phyloP scores from a whole-genome alignment of 2,113 vertebrate genomes.

The Physeter macrocephalus region DNA sequence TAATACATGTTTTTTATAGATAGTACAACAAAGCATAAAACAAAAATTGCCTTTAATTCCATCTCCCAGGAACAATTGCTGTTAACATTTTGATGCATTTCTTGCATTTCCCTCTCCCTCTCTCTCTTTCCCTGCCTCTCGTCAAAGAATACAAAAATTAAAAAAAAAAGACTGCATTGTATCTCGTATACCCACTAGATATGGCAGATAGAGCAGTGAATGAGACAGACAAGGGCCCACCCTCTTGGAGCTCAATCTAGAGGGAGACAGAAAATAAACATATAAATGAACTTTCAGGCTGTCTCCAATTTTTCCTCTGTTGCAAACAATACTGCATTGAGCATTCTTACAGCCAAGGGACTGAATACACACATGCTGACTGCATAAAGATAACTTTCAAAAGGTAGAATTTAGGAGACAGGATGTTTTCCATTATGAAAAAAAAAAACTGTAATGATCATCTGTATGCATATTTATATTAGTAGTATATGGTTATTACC shows the following conservation, averaged over 20 bases:
- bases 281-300: neutral
- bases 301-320: neutral
- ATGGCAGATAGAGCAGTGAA: too few relatives aligned
- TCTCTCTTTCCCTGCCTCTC: neutral
- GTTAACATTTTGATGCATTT: neutral
- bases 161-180: neutral
- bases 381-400: neutral
- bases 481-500: fast-evolving
- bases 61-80: neutral
- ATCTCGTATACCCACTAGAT: neutral
- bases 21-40: neutral
- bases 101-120: neutral
- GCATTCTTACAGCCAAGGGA: neutral
- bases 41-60: neutral
- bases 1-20: neutral
- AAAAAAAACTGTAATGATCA: neutral
- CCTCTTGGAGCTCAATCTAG: neutral
- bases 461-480: too few relatives aligned
- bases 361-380: fast-evolving
- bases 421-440: neutral
- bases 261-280: neutral
- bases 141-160: neutral
- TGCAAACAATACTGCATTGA: neutral
- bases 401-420: neutral
- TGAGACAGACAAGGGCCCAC: too few relatives aligned